phyloP scores from a whole-genome alignment of 2,113 vertebrate species.

The Saguinus midas region DNA sequence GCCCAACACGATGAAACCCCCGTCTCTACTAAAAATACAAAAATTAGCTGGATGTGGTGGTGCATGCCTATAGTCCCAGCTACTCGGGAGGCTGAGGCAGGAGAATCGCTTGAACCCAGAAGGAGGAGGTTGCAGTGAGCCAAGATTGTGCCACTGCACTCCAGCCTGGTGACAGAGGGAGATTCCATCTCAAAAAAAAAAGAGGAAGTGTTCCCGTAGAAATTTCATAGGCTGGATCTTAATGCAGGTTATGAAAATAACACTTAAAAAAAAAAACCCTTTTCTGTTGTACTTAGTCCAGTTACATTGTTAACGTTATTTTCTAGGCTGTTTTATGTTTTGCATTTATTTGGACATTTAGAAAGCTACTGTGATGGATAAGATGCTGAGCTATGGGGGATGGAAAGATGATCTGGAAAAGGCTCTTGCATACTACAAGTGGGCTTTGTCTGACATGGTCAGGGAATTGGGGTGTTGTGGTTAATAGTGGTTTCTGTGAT shows the following conservation, averaged over 20 bases:
- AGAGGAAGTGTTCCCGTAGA: not conserved
- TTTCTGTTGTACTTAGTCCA: slow-evolving; percentile 1
- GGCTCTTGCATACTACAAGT: not conserved
- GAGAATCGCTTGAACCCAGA: too few species aligned
- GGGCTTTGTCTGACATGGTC: not conserved
- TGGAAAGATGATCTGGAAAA: not conserved
- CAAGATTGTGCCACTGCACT: too few species aligned
- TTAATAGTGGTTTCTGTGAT: not conserved
- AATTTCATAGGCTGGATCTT: not conserved
- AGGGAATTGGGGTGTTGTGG: not conserved
- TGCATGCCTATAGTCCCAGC: too few species aligned
- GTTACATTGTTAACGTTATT: not conserved
- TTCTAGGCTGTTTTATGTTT: not conserved
- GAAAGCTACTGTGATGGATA: not conserved
- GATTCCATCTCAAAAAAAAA: too few species aligned
- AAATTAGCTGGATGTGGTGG: too few species aligned
- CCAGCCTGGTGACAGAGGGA: too few species aligned
- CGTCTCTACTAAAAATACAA: too few species aligned
- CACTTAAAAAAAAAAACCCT: not conserved
- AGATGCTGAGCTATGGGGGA: not conserved
- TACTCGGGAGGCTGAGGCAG: too few species aligned
- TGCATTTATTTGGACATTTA: not conserved
- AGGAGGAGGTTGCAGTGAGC: too few species aligned
- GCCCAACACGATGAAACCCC: too few species aligned
- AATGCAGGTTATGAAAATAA: slow-evolving; percentile 2